Evolutionary conservation across 2,888 invertebrate species (phyloP), one percentile per base, ranked within the genome.

Genomic region (Stratiomys singularior): DNA sequence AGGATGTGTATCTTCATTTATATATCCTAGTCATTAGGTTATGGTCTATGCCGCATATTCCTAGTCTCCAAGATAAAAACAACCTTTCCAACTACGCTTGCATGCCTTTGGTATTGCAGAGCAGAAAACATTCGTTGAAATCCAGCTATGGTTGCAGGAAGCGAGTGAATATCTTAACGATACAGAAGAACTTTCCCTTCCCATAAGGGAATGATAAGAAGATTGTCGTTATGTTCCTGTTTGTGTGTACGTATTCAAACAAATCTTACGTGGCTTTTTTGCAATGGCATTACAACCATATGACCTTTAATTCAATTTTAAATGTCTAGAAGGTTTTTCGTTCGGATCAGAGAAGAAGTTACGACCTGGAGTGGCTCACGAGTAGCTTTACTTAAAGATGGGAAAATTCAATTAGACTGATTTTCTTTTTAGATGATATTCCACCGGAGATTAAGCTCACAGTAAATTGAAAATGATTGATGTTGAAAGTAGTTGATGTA

Each of bases 281-380:
- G 52, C 52, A 15, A 21, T 44, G 23, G 67, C 15, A 56, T 52
- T 30, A n/a, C 71, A 52, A 28, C 71, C 52, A 23, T 47, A 69
- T 47, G 71, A 72, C 71, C 71, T 72, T 56, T 72, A 72, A 72
- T 72, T 72, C 28, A 72, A 72, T 72, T 72, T 28, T n/a, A 28
- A 56, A 52, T n/a, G 71, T 72, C 71, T 72, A 52, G 71, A 52
- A 52, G 71, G 9, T 72, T 72, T 72, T 72, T 72, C 28, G 11
- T 64, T 15, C 4, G 27, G 15, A 9, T 4, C 52, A 9, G 18
- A 9, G 52, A 13, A 52, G 18, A 66, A n/a, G 18, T 28, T 30
- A 13, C 21, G 27, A 18, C 30, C 64, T 66, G 37, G 1, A 66
- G 37, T 66, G 9, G 37, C 9, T 37, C 37, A 37, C 3, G 15